Evolutionary conservation across 2,888 invertebrate genomes (phyloP).

Genomic region (Emesis furor): DNA sequence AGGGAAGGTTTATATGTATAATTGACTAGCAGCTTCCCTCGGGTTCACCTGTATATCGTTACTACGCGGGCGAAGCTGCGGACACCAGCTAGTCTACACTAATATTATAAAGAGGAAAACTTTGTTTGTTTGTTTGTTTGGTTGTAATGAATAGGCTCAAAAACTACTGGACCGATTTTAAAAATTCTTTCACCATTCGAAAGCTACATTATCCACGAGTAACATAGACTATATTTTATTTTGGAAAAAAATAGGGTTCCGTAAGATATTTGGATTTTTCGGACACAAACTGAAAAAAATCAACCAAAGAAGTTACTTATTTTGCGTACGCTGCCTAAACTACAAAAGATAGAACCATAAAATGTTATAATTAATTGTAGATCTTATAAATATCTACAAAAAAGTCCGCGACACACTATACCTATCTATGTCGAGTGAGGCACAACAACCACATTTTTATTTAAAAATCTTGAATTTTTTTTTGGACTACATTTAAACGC

Average conservation of each 20-base stretch:
- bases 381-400: slow-evolving; percentile 52
- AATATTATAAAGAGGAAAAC: too few relatives aligned
- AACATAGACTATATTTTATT: slow-evolving; percentile 21
- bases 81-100: too few relatives aligned
- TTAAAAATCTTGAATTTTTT: slow-evolving; percentile 33
- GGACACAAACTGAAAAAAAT: slow-evolving; percentile 55
- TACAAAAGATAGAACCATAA: slow-evolving; percentile 34
- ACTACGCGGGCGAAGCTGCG: too few relatives aligned
- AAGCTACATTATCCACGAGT: slow-evolving; percentile 21
- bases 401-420: slow-evolving; percentile 49
- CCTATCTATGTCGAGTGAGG: slow-evolving; percentile 50
- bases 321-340: slow-evolving; percentile 48
- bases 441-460: slow-evolving; percentile 44
- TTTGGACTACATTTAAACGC: slow-evolving; percentile 34
- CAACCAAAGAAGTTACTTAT: slow-evolving; percentile 56
- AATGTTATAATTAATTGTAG: slow-evolving; percentile 46
- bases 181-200: slow-evolving; percentile 5
- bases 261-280: slow-evolving; percentile 11
- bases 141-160: too few relatives aligned
- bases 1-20: too few relatives aligned
- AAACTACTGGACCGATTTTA: not conserved
- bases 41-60: too few relatives aligned
- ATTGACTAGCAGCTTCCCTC: too few relatives aligned
- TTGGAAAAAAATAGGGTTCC: slow-evolving; percentile 18
- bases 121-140: too few relatives aligned